Evolutionary conservation across 2,888 invertebrate species (phyloP), one percentile per base, ranked within the genome.

Genomic region (Pristionchus fissidentatus): DNA sequence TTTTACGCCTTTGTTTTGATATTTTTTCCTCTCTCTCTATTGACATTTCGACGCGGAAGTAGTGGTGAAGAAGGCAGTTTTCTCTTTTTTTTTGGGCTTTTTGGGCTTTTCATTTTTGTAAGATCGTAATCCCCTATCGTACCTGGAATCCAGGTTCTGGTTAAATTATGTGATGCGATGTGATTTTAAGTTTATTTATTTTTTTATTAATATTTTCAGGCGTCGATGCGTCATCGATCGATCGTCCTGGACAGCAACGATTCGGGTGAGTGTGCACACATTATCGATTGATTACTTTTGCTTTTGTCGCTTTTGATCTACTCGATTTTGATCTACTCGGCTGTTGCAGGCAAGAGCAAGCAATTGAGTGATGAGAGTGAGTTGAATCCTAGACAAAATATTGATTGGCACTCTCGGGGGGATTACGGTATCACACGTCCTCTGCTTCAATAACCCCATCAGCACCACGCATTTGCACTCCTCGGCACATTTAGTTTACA

Each of bases 211-310:
- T 62, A 32, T 43, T 81, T 29, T 43, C 52, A 81, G 80, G 88
- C 90, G 8, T 90, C 91, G 13, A 90, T 91, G 91, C 83, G 92
- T 78, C 91, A 92, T 86, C 88, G 92, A 35, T 91, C 90, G 19
- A 92, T 92, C 66, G 89, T 90, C 10, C 82, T 91, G 83, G 92
- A 92, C 80, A 89, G 89, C 84, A 91, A 91, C 84, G 91, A 91
- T 85, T 78, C 85, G 5, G 90, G 90, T 90, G 10, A 49, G 75
- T 84, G 55, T 60, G n/a, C 60, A 19, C 3, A 10, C 29, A 35
- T 60, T 46, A 26, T 15, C 15, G 29, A 43, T 38, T 43, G 26
- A 1, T 19, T 26, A 13, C 19, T 75, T 19, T 29, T 38, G n/a
- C 8, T 41, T 26, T 13, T 62, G 13, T 26, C 8, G 10, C 41